Conservation (phyloP, 2,888 invertebrate species). For the Halictus ligatus region DNA sequence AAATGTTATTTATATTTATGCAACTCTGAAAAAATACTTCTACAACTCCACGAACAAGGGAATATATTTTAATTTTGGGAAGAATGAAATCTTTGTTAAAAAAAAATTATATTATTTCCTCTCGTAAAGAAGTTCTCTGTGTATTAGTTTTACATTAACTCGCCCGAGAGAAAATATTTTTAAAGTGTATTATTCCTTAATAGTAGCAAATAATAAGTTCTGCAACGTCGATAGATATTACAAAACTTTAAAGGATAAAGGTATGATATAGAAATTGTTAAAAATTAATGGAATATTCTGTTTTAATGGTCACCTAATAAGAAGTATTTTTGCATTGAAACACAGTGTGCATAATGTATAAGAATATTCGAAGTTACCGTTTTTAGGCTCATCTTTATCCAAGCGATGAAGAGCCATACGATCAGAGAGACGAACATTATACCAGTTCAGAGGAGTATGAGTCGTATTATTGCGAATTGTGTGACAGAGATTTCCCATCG, state of each 20-base stretch:
- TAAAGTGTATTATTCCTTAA: slow-evolving; percentile 10
- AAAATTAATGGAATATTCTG: neutral
- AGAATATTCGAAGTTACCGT: slow-evolving; percentile 70
- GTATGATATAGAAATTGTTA: slow-evolving; percentile 11
- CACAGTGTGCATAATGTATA: slow-evolving; percentile 26
- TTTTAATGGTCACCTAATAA: slow-evolving; percentile 23
- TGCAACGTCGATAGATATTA: slow-evolving; percentile 14
- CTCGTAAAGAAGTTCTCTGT: neutral
- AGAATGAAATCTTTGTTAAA: slow-evolving; percentile 1
- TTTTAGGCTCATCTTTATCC: slow-evolving; percentile 78
- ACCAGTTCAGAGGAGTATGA: slow-evolving; percentile 66
- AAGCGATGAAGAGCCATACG: slow-evolving; percentile 70
- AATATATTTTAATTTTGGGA: neutral
- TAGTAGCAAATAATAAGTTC: slow-evolving; percentile 5
- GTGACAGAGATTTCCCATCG: slow-evolving; percentile 90
- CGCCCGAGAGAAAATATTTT: slow-evolving; percentile 16
- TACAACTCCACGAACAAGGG: slow-evolving; percentile 20
- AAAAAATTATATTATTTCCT: neutral
- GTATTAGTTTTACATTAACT: neutral
- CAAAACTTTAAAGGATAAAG: slow-evolving; percentile 36
- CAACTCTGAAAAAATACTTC: slow-evolving; percentile 45
- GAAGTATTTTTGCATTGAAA: slow-evolving; percentile 50
- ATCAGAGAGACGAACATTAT: slow-evolving; percentile 74
- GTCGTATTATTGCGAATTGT: slow-evolving; percentile 90
- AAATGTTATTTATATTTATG: slow-evolving; percentile 26